These are phyloP conservation scores for Cheilosia urbana DNA, from an alignment of 2,888 invertebrate species.

Conservation along the genomic window DNA sequence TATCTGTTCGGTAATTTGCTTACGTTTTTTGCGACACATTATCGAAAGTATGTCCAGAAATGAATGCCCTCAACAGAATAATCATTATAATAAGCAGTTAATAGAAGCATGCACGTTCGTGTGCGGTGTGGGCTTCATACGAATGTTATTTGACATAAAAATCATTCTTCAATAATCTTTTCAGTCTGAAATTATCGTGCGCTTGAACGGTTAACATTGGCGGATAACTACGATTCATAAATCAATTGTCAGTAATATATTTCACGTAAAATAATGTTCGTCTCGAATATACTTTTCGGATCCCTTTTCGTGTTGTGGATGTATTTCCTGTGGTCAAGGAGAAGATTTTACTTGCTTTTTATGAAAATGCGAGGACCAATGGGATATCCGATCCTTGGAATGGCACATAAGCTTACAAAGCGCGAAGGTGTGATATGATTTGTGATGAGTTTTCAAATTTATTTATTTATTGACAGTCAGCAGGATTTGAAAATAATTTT, in stretches of 20 bases:
- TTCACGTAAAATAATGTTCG: slow-evolving; percentile 67
- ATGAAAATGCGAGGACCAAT: slow-evolving; percentile 80
- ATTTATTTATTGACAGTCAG: too few relatives aligned
- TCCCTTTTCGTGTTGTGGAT: slow-evolving; percentile 78
- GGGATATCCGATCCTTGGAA: slow-evolving; percentile 81
- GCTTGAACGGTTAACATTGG: slow-evolving; percentile 51
- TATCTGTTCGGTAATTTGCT: slow-evolving; percentile 25
- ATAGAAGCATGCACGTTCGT: slow-evolving; percentile 68
- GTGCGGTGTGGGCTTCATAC: slow-evolving; percentile 26
- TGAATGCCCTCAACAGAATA: slow-evolving; percentile 46
- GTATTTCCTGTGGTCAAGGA: slow-evolving; percentile 80
- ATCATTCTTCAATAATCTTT: slow-evolving; percentile 46
- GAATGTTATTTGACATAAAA: slow-evolving; percentile 60
- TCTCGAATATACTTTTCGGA: slow-evolving; percentile 57
- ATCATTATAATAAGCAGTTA: slow-evolving; percentile 73
- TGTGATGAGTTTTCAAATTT: too few relatives aligned
- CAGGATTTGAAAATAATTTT: too few relatives aligned
- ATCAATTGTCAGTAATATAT: neutral
- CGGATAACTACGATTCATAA: slow-evolving; percentile 18
- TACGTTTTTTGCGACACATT: slow-evolving; percentile 48
- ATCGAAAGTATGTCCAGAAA: slow-evolving; percentile 30
- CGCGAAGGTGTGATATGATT: slow-evolving; percentile 79
- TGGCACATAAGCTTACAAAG: slow-evolving; percentile 78
- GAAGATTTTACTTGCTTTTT: slow-evolving; percentile 79
- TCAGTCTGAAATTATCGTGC: slow-evolving; percentile 50